Conservation (phyloP, 2,888 invertebrate species). For the Bombyx huttoni region DNA sequence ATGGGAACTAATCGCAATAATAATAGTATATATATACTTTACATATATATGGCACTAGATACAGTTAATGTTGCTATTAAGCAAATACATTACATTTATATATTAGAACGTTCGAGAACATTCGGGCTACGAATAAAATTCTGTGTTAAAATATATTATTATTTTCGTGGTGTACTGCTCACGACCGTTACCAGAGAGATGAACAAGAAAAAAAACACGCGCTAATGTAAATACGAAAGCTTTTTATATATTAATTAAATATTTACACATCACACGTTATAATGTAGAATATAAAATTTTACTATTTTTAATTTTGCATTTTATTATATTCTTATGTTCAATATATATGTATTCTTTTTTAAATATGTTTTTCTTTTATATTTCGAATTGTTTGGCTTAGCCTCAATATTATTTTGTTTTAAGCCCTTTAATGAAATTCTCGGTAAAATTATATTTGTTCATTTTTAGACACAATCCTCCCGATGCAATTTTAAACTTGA, state of each 20-base stretch:
- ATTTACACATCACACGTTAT: not conserved
- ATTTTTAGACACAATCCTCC: slow-evolving; percentile 15
- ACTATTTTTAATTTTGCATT: slow-evolving; percentile 7
- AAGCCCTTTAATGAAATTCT: slow-evolving; percentile 16
- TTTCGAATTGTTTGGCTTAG: slow-evolving; percentile 2
- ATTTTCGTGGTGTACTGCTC: too few relatives aligned
- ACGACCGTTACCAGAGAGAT: not conserved
- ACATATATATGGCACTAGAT: not conserved
- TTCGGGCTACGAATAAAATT: too few relatives aligned
- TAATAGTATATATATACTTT: not conserved
- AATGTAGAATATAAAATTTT: not conserved
- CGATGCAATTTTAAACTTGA: not conserved
- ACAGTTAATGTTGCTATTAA: not conserved
- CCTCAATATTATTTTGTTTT: slow-evolving; percentile 23
- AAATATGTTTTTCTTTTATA: slow-evolving; percentile 1
- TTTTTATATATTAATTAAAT: too few relatives aligned
- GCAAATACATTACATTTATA: not conserved
- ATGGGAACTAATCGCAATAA: not conserved
- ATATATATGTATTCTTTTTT: slow-evolving; percentile 2
- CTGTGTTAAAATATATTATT: too few relatives aligned
- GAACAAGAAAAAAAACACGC: not conserved
- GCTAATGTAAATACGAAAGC: not conserved
- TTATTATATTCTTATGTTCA: not conserved
- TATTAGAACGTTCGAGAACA: too few relatives aligned
- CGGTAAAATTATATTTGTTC: slow-evolving; percentile 10